Evolutionary conservation across 2,888 invertebrate genomes (phyloP).

Genomic region (Ptychoptera contaminata): DNA sequence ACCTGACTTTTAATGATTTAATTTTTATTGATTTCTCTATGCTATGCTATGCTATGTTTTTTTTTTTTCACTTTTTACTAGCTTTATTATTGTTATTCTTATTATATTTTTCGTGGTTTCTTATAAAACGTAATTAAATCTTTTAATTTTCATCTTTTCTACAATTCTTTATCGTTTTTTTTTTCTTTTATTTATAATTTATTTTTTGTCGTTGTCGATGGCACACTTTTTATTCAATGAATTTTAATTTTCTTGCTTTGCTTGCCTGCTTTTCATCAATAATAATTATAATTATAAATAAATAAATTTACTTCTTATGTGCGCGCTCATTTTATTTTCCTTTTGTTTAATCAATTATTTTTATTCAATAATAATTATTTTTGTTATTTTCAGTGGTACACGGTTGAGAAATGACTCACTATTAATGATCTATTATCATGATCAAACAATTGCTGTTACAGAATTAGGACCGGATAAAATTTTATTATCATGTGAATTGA

Average conservation of each 20-base stretch:
- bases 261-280: not conserved
- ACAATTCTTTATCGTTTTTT: too few relatives aligned
- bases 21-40: too few relatives aligned
- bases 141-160: too few relatives aligned
- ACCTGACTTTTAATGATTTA: too few relatives aligned
- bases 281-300: not conserved
- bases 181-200: too few relatives aligned
- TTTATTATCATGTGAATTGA: conserved; percentile 61
- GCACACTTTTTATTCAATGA: not conserved
- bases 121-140: too few relatives aligned
- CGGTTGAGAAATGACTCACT: conserved; percentile 48
- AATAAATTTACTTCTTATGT: too few relatives aligned
- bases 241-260: not conserved
- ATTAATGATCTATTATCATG: conserved; percentile 62
- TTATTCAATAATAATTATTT: not conserved
- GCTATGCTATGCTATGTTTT: too few relatives aligned
- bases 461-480: conserved; percentile 57
- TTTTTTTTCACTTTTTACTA: too few relatives aligned
- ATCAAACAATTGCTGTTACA: conserved; percentile 69
- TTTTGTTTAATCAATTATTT: not conserved
- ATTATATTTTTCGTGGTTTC: too few relatives aligned
- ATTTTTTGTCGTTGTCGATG: too few relatives aligned
- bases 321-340: not conserved
- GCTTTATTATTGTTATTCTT: too few relatives aligned
- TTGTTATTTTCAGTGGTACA: conserved; percentile 38